Percentiles rank a stretch among this genome's conserved stretches.
Conservation (phyloP, 2,888 invertebrate species). For the Phytoseiulus persimilis region DNA sequence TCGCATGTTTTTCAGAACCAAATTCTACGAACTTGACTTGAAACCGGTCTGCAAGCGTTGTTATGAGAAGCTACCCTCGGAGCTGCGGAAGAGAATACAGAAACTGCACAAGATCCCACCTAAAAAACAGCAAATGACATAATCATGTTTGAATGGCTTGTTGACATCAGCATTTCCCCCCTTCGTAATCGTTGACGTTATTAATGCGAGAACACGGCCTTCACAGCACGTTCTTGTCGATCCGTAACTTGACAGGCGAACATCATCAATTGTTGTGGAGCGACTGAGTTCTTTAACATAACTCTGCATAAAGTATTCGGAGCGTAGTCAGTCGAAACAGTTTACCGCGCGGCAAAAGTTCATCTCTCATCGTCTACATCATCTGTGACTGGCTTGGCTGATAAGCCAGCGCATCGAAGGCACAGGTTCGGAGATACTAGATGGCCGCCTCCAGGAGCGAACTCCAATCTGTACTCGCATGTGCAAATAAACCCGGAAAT, state of each 20-base stretch:
- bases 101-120: constrained; percentile 57
- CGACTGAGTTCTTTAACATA: neutral
- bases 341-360: neutral
- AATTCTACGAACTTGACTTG: constrained; percentile 97
- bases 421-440: neutral
- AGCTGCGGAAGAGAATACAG: constrained; percentile 80
- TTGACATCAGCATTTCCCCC: neutral
- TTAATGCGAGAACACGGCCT: neutral
- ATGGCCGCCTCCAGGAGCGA: neutral
- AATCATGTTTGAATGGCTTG: neutral
- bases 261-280: neutral
- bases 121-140: constrained; percentile 30
- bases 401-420: neutral
- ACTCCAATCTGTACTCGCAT: neutral
- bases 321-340: neutral
- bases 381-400: neutral
- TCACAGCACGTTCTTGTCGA: neutral
- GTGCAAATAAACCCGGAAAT: neutral
- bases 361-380: neutral
- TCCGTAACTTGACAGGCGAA: neutral
- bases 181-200: neutral
- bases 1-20: constrained; percentile 56
- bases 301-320: neutral
- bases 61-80: constrained; percentile 89
- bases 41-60: constrained; percentile 95